Evolutionary conservation across 1,140 invertebrate species (phyloP), one percentile per base, ranked within the genome.

Genomic region (Marisa cornuarietis): DNA sequence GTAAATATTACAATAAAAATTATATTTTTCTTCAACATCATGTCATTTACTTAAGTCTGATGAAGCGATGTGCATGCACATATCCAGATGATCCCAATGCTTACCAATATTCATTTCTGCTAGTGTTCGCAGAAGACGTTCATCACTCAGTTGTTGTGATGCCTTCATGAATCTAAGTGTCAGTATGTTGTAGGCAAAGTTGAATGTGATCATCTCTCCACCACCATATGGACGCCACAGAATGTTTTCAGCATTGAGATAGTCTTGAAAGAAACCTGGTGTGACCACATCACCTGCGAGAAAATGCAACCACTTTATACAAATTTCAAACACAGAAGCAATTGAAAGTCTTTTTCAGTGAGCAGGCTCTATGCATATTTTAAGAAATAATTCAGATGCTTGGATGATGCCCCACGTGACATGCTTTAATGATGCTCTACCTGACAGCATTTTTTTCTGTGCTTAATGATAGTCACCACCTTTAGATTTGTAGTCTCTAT

Each of bases 201-300:
- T 97, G 91, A 97, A 99, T 93, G 98, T 96, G 86, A 96, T 97
- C 90, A 98, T 96, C 90, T 99, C 97, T 0, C 94, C 96, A 11
- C 95, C 95, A 87, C 97, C 96, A 92, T 94, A 91, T 16, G 92
- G 90, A 63, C 85, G 83, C 24, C 83, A 81, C 79, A 91, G 79
- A 31, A 88, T 81, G 72, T 87, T 88, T 75, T 89, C 87, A n/a
- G 88, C 85, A 68, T 85, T 87, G 61, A 90, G 81, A 71, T 86
- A 87, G 2, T 88, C 83, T 52, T 86, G 77, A 82, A 90, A 90
- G 78, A 99, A 98, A 26, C 97, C 95, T 1, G 97, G 96, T 3
- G 97, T 97, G 0, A 99, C 96, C 0, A 99, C 96, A 91, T 99
- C 97, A 20, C 98, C 93, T 92, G 85, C 79, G 82, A 63, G 72